Evolutionary conservation across 2,797 vertebrate genomes (phyloP), one percentile per base, ranked within the genome.

Genomic region (Lagodon rhomboides): DNA sequence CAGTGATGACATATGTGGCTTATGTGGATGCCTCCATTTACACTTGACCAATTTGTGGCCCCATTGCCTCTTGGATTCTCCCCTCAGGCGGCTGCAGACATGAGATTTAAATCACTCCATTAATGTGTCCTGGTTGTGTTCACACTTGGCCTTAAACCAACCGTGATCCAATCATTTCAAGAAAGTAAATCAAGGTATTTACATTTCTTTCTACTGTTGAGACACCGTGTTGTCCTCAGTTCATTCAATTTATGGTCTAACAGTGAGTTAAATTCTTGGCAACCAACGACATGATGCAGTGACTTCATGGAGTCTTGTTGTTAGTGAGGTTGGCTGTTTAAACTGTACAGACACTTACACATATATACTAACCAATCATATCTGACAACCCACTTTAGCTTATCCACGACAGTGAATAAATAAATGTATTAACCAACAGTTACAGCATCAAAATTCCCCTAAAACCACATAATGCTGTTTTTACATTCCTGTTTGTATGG

Each of bases 21-120:
- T 38, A 46, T 34, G 68, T 18, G 16, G 53, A 81, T 7, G 34
- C 27, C 62, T 85, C 69, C 30, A 79, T 80, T 86, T 79, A 75
- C 78, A 74, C 51, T 78, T 66, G 73, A 73, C 77, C 62, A 58
- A 20, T 76, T 30, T 49, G 64, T 72, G 61, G 44, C 56, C 62
- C 25, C 62, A 4, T 18, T 38, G 68, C 54, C 20, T 30, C 46
- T 51, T 8, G 18, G 67, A 5, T 18, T 7, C 46, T 63, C 23
- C 41, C 17, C 55, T 0, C 5, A 47, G 66, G 56, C 55, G 5
- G 54, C 43, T 30, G 6, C 53, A 44, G 55, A 54, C 20, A 59
- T 11, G 12, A 71, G 54, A 74, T 84, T 72, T 54, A 41, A 74
- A 80, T 69, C 56, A 50, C n/a, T 49, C 72, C 4, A 3, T 17